Percentiles rank a stretch among this genome's conserved stretches.
Conservation (phyloP, 2,113 vertebrate species). For the Aleadryas rufinucha region DNA sequence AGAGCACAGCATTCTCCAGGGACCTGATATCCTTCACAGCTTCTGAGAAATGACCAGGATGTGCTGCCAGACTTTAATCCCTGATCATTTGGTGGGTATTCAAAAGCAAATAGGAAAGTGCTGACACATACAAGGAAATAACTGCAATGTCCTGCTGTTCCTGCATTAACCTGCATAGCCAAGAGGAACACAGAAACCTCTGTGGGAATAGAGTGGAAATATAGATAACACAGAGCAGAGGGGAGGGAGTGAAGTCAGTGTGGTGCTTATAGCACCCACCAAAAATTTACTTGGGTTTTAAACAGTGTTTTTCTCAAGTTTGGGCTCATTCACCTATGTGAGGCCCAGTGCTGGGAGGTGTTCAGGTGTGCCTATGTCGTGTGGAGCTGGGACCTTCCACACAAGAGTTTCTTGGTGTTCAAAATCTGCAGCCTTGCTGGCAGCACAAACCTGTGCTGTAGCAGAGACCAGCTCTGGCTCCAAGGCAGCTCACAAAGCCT, state of each 20-base stretch:
- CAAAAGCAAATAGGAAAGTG: neutral
- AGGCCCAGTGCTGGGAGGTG: neutral
- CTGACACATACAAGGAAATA: neutral
- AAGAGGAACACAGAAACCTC: neutral
- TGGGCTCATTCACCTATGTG: neutral
- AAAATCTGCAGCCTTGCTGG: neutral
- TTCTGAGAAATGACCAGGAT: neutral
- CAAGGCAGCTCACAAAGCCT: neutral
- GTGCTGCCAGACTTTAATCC: neutral
- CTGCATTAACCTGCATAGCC: neutral
- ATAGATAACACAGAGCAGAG: accelerated
- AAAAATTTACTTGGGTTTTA: neutral
- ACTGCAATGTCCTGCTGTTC: neutral
- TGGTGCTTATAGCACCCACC: accelerated
- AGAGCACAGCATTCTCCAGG: neutral
- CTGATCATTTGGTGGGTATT: neutral
- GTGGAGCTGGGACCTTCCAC: neutral
- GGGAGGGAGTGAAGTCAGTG: neutral
- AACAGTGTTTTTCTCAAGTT: neutral
- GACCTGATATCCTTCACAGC: neutral
- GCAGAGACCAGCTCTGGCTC: neutral
- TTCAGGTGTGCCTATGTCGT: accelerated
- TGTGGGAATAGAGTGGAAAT: neutral
- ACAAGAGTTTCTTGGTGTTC: neutral
- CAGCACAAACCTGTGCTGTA: neutral